Evolutionary conservation across 2,113 vertebrate genomes (phyloP), one percentile per base, ranked within the genome.

Genomic region (Phrynosoma platyrhinos): DNA sequence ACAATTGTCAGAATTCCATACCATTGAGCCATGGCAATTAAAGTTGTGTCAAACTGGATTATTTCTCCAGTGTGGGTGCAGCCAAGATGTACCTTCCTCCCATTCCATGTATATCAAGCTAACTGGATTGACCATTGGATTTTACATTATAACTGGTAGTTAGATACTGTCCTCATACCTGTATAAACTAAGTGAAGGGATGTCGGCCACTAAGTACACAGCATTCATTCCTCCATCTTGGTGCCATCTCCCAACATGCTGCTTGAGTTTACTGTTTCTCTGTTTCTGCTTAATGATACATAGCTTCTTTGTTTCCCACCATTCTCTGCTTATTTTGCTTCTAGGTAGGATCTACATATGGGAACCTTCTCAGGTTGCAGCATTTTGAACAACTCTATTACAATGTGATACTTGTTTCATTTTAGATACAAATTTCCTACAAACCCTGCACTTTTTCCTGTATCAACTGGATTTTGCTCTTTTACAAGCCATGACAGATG

Each of bases 391-490:
- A 7, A 23, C 32, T 53, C 10, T 55, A 72, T 30, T 7, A 47
- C 9, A 79, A 68, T 75, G 64, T 52, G 18, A 64, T 20, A 53
- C 16, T 9, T 78, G 5, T 32, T n/a, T 47, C 9, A 71, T 71
- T 71, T 58, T 4, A 72, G 18, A 64, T 21, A 13, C 20, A 75
- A 27, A n/a, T 71, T 83, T 21, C 16, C 74, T 64, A 27, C 40
- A 32, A 55, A 55, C 66, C 71, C 42, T 53, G 62, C 68, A 53
- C 66, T 53, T 83, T 69, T 69, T 47, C 76, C 76, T 10, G 9
- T 55, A 27, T 53, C 47, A 10, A 13, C 21, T 69, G 42, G 23
- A 42, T 0, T 0, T 82, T 36, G 40, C n/a, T 5, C 1, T 42
- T 82, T 0, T 53, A 85, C 76, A 66, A 40, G n/a, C 2, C 27